These are phyloP conservation scores for Paragorgia papillata DNA, from an alignment of 92 coral and sea anemone species.

Conservation along the genomic window DNA sequence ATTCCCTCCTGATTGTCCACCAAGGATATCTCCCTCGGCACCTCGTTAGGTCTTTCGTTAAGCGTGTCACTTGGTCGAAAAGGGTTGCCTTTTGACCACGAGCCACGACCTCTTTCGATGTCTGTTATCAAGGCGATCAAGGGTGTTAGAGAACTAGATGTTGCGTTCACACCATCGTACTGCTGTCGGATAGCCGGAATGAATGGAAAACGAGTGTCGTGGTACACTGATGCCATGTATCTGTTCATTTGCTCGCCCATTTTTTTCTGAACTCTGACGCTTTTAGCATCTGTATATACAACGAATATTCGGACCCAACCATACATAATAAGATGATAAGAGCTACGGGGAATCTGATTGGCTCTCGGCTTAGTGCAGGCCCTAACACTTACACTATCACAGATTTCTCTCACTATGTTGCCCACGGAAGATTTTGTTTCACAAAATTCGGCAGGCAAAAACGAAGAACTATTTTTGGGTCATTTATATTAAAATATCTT, in stretches of 20 bases:
- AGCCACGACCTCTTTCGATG: slow-evolving; percentile 15
- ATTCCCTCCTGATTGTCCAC: neutral
- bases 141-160: slow-evolving; percentile 28
- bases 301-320: slow-evolving; percentile 19
- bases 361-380: slow-evolving; percentile 25
- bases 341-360: slow-evolving; percentile 34
- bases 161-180: slow-evolving; percentile 7
- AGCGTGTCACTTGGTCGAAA: slow-evolving; percentile 10
- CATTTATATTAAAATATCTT: no score
- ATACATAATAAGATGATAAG: slow-evolving; percentile 21
- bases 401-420: neutral
- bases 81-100: slow-evolving; percentile 28
- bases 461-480: no score
- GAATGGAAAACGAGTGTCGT: slow-evolving; percentile 21
- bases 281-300: slow-evolving; percentile 11
- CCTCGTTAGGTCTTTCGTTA: slow-evolving; percentile 7
- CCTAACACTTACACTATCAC: slow-evolving; percentile 25
- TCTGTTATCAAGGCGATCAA: slow-evolving; percentile 29
- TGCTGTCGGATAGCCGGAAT: slow-evolving; percentile 35
- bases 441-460: no score
- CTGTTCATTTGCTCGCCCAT: neutral
- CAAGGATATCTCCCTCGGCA: slow-evolving; percentile 22
- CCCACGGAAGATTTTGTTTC: neutral
- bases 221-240: neutral
- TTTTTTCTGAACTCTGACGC: slow-evolving; percentile 13